A percentile compares a stretch with the other conserved stretches of the same genome.
Conservation (phyloP, 2,888 invertebrate genomes). For the Girardia tigrina region DNA sequence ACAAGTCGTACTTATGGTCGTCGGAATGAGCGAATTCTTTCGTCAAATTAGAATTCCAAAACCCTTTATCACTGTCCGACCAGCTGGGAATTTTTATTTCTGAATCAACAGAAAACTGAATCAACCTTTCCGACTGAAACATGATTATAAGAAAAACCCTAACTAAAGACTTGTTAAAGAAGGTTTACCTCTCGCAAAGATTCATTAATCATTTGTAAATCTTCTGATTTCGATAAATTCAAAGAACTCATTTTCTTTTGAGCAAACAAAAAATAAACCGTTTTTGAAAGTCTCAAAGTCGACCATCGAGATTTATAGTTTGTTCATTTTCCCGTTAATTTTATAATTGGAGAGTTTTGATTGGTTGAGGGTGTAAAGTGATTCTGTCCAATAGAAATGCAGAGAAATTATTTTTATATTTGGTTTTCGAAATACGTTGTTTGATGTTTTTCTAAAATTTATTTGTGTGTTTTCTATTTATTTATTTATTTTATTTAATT, state of each 20-base stretch:
- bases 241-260: background rate
- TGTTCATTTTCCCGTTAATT: too few species aligned
- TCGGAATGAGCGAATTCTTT: background rate
- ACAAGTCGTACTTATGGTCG: background rate
- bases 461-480: too few species aligned
- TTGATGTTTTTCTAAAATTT: too few species aligned
- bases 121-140: background rate
- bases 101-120: background rate
- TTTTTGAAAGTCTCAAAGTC: too few species aligned
- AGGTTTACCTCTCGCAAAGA: background rate
- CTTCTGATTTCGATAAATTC: conserved; percentile 1
- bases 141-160: background rate
- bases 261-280: too few species aligned
- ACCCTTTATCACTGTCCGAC: background rate
- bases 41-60: background rate
- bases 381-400: too few species aligned
- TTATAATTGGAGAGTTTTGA: too few species aligned
- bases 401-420: too few species aligned
- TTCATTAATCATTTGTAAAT: conserved; percentile 10
- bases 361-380: too few species aligned
- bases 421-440: too few species aligned
- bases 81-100: background rate
- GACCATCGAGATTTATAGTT: too few species aligned
- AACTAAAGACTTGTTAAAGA: background rate
- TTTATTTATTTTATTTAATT: too few species aligned